Base-by-base conservation (phyloP, 2,888 invertebrate species). In the Erebia palarica region DNA sequence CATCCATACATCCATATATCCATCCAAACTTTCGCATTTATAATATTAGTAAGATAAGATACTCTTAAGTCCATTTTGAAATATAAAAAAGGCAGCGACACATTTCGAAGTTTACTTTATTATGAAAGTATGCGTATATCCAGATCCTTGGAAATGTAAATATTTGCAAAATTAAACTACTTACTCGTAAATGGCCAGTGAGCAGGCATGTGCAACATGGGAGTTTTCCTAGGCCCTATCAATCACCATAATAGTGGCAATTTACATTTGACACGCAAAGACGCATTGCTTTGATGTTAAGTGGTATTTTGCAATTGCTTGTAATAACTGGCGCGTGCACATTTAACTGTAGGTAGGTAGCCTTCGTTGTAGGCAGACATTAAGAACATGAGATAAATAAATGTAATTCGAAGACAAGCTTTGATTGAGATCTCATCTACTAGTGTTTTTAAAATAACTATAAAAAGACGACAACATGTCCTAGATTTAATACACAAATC, bases 181-280 rank as follows among this genome's bases (percentile, higher is more conserved):
- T n/a, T n/a, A n/a, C n/a, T n/a, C n/a, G n/a, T n/a, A 63, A 63
- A 63, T 49, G 49, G 63, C 11, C 67, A 53, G 2, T 47, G 44
- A 44, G n/a, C 42, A 18, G 36, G 36, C 67, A 73, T 61, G 73
- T 73, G 76, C 76, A 78, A 78, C 75, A 79, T 74, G 76, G 76
- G 77, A 74, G 76, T 76, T 75, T 76, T 75, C 76, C 75, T 73
- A 73, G 74, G 72, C 74, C 60, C 74, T 75, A 79, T 80, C 80
- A 79, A 81, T 80, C 80, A 79, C 76, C 76, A 75, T 81, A 80
- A 79, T 78, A 77, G 75, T 70, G 21, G 76, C 77, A 80, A 80
- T 80, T 79, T 77, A 77, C 71, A 75, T 77, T 78, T 76, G 78
- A 79, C 79, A 78, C 75, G 78, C 77, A 78, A 75, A 76, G 72